Conservation (phyloP, 2,888 invertebrate species). For the Eudemis profundana region DNA sequence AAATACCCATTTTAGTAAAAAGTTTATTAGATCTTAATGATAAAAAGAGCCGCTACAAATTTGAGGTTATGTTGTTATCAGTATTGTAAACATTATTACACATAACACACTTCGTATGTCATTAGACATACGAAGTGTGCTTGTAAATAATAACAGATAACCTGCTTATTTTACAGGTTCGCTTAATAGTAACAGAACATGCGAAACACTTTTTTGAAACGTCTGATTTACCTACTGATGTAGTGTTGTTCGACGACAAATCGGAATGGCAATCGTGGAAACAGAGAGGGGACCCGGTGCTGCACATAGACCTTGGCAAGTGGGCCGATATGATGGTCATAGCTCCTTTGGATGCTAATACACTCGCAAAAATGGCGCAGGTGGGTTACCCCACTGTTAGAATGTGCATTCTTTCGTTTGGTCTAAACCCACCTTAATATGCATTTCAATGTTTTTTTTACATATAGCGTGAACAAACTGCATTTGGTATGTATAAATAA, state of each 20-base stretch:
- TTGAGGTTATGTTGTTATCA: slow-evolving; percentile 68
- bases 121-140: background rate
- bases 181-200: slow-evolving; percentile 92
- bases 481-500: too few relatives aligned
- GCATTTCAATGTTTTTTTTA: too few relatives aligned
- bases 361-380: slow-evolving; percentile 95
- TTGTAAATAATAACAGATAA: slow-evolving; percentile 27
- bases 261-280: slow-evolving; percentile 97
- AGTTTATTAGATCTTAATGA: slow-evolving; percentile 60
- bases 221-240: slow-evolving; percentile 82
- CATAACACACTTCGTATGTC: too few relatives aligned
- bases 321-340: slow-evolving; percentile 98
- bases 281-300: slow-evolving; percentile 95
- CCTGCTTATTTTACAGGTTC: slow-evolving; percentile 78
- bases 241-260: slow-evolving; percentile 88
- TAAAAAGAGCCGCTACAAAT: slow-evolving; percentile 51
- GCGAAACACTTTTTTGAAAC: slow-evolving; percentile 93
- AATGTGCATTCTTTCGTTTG: too few relatives aligned
- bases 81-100: slow-evolving; percentile 18
- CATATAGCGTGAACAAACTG: too few relatives aligned
- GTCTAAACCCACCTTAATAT: too few relatives aligned
- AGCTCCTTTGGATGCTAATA: slow-evolving; percentile 98
- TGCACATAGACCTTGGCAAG: slow-evolving; percentile 97
- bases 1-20: slow-evolving; percentile 90
- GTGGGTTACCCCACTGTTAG: too few relatives aligned